phyloP scores from a whole-genome alignment of 2,797 vertebrate species.

The Loris lydekkerianus region DNA sequence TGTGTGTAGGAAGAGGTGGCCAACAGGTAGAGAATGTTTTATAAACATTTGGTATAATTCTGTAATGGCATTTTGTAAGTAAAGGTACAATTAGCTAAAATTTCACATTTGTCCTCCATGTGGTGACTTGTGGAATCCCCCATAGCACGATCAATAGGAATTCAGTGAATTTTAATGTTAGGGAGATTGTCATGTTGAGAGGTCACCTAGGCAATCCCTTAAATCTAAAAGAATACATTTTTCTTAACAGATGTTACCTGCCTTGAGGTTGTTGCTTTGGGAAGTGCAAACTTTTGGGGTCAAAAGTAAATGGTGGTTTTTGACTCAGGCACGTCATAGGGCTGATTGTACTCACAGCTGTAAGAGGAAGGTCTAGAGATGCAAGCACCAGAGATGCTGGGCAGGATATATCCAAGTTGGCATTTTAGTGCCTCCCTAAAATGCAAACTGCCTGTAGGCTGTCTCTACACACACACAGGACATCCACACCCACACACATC shows the following conservation, averaged over 20 bases:
- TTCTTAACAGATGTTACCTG: not conserved
- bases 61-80: too few relatives aligned
- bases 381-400: not conserved
- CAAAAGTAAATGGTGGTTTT: conserved; percentile 1
- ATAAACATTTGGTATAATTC: too few relatives aligned
- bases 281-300: not conserved
- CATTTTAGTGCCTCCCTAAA: not conserved
- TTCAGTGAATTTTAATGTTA: not conserved
- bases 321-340: not conserved
- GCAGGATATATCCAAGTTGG: not conserved
- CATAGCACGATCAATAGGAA: not conserved
- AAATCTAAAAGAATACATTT: not conserved
- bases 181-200: not conserved
- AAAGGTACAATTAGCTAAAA: too few relatives aligned
- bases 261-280: not conserved
- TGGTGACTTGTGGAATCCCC: too few relatives aligned
- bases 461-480: not conserved
- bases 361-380: not conserved
- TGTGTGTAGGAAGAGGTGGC: too few relatives aligned
- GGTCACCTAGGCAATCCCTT: not conserved
- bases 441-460: not conserved
- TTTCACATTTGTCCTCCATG: too few relatives aligned
- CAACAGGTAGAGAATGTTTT: too few relatives aligned
- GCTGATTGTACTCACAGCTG: not conserved
- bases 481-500: not conserved